Percentiles rank a stretch among this genome's conserved stretches.
Conservation (phyloP, 1,140 invertebrate species). For the Lepidotrigona ventralis region DNA sequence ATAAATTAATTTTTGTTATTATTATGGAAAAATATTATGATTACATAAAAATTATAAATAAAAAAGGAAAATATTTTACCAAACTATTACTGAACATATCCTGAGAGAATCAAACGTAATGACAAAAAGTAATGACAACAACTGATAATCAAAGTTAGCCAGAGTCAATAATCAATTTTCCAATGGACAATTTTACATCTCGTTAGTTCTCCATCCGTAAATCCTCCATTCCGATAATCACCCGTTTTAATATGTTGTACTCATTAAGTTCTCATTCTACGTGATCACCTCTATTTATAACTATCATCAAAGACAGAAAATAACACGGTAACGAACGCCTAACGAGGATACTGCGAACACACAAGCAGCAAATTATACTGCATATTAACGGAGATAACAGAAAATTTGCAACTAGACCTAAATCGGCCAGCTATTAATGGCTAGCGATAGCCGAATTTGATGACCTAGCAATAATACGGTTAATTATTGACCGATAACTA, state of each 20-base stretch:
- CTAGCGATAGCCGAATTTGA: conserved; percentile 31
- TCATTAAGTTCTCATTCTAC: background rate
- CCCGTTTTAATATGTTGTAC: background rate
- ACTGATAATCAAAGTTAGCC: background rate
- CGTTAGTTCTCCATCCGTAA: background rate
- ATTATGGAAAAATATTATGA: too few relatives aligned
- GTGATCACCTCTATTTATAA: background rate
- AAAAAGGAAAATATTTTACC: background rate
- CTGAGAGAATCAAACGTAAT: background rate
- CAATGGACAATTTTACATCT: background rate
- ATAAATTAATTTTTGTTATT: too few relatives aligned
- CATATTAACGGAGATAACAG: conserved; percentile 18
- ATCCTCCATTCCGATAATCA: background rate
- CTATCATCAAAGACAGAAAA: background rate
- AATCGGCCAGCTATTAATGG: conserved; percentile 34
- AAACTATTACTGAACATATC: background rate
- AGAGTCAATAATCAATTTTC: background rate
- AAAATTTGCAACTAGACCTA: conserved; percentile 36
- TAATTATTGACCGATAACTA: conserved; percentile 35
- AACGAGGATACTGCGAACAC: background rate
- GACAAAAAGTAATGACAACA: too few relatives aligned
- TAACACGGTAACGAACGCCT: background rate
- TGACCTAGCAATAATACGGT: conserved; percentile 30
- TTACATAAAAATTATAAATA: too few relatives aligned
- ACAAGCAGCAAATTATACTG: conserved; percentile 21